A percentile compares a stretch with the other conserved stretches of the same genome.
phyloP scores from a whole-genome alignment of 1,140 invertebrate species.

The Wasmannia auropunctata region DNA sequence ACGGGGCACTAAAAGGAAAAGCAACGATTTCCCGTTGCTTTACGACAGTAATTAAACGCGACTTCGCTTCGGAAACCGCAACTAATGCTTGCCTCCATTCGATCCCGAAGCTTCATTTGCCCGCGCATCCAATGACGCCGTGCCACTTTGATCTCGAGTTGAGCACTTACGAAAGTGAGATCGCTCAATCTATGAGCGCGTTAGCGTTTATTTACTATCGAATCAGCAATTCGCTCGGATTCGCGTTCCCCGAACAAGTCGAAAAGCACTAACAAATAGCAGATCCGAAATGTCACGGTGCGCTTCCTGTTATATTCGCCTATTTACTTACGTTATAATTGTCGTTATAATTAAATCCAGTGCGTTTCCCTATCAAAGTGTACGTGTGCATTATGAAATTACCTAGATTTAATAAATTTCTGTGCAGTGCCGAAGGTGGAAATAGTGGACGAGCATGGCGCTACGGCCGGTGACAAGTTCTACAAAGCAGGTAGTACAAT shows the following conservation, averaged over 20 bases:
- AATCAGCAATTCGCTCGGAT: background rate
- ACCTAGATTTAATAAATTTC: conserved; percentile 40
- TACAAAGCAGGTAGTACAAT: conserved; percentile 95
- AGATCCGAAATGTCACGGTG: background rate
- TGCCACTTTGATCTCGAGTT: conserved; percentile 47
- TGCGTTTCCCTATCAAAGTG: background rate
- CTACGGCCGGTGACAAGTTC: conserved; percentile 92
- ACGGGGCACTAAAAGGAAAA: conserved; percentile 57
- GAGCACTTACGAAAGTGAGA: conserved; percentile 39
- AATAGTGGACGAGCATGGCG: conserved; percentile 92
- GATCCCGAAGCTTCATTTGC: conserved; percentile 51
- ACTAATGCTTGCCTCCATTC: conserved; percentile 68
- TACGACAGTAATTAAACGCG: conserved; percentile 71
- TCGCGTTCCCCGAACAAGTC: background rate
- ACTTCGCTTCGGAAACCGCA: conserved; percentile 69
- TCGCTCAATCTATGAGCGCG: conserved; percentile 18
- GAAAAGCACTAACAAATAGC: background rate
- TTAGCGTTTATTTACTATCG: conserved; percentile 8
- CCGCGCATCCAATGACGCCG: conserved; percentile 28
- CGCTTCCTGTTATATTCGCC: background rate
- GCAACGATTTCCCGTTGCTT: conserved; percentile 59
- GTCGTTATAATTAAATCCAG: background rate
- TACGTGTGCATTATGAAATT: background rate
- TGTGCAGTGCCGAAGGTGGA: conserved; percentile 92
- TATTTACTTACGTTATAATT: background rate